Conservation (phyloP, 2,797 vertebrate species). For the Phataginus tetradactyla region DNA sequence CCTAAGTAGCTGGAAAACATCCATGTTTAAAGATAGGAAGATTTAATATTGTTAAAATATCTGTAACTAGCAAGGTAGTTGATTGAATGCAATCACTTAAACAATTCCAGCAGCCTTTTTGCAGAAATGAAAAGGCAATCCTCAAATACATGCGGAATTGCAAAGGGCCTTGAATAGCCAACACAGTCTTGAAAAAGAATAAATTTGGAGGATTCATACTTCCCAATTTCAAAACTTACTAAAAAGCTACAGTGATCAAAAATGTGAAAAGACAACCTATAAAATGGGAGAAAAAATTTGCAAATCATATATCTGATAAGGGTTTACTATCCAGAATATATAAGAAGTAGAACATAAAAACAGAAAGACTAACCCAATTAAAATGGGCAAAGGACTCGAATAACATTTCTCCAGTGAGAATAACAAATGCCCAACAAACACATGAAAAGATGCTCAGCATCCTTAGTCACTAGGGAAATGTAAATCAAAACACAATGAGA, state of each 20-base stretch:
- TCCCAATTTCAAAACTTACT: not conserved
- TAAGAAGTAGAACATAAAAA: not conserved
- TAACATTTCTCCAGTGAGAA: not conserved
- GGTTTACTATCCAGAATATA: not conserved
- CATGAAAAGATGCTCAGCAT: not conserved
- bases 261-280: not conserved
- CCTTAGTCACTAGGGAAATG: not conserved
- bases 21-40: not conserved
- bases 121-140: not conserved
- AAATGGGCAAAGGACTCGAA: not conserved
- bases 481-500: not conserved
- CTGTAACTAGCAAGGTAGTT: not conserved
- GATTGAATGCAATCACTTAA: not conserved
- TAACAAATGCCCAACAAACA: not conserved
- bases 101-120: not conserved
- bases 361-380: not conserved
- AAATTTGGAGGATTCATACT: not conserved
- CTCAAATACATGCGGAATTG: not conserved
- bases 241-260: not conserved
- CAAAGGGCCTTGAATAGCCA: not conserved
- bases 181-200: not conserved
- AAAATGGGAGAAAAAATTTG: not conserved
- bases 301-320: not conserved
- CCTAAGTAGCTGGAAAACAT: slow-evolving; percentile 24
- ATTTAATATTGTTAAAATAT: not conserved